Conservation (phyloP, 2,113 vertebrate genomes). For the Passer domesticus region DNA sequence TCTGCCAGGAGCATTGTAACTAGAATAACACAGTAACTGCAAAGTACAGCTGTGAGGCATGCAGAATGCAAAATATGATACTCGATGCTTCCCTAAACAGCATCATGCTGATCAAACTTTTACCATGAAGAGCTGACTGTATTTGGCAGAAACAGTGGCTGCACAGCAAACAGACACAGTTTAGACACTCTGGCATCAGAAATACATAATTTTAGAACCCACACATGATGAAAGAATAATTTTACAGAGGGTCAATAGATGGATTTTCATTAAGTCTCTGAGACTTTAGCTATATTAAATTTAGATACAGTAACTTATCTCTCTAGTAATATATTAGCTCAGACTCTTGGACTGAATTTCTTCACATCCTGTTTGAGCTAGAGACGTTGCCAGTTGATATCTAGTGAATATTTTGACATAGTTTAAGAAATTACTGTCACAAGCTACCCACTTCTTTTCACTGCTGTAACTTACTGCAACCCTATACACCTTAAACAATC, state of each 20-base stretch:
- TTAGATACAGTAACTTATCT: background rate
- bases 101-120: fast-evolving
- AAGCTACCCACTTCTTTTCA: fast-evolving
- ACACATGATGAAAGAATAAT: background rate
- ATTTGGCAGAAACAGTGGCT: background rate
- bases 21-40: background rate
- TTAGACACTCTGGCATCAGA: background rate
- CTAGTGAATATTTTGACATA: background rate
- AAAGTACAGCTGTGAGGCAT: fast-evolving
- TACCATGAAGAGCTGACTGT: background rate
- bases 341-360: background rate
- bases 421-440: background rate
- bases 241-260: background rate
- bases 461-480: background rate
- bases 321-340: background rate
- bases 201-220: background rate
- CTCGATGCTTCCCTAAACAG: background rate
- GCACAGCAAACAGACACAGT: background rate
- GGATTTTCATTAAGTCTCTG: background rate
- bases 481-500: background rate
- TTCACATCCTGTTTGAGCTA: background rate
- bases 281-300: background rate
- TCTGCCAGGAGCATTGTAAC: background rate
- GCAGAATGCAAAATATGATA: background rate
- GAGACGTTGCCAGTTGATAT: background rate